phyloP scores from a whole-genome alignment of 2,113 vertebrate species.

The Chloropsis cyanopogon region DNA sequence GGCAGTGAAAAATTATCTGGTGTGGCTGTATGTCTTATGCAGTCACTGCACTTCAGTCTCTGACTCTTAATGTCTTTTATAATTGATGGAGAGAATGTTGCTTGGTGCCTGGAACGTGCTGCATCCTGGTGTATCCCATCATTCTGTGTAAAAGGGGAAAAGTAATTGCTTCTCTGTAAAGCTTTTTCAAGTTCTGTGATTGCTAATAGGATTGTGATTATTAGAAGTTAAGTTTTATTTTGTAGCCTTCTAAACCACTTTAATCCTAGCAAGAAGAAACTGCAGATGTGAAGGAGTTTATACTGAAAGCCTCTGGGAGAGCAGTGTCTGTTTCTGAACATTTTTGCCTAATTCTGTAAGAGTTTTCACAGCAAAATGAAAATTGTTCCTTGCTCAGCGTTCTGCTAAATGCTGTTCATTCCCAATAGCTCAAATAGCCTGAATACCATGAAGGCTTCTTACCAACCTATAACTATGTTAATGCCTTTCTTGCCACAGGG shows the following conservation, averaged over 20 bases:
- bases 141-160: neutral
- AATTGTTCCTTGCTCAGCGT: neutral
- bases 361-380: neutral
- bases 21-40: neutral
- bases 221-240: neutral
- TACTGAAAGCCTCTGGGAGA: neutral
- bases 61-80: neutral
- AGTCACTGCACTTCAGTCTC: neutral
- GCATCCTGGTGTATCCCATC: neutral
- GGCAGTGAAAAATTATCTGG: neutral
- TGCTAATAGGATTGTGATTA: neutral
- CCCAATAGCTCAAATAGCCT: neutral
- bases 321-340: neutral
- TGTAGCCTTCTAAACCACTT: neutral
- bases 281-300: neutral
- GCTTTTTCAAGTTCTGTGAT: neutral
- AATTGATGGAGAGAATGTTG: neutral
- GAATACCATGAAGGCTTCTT: neutral
- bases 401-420: neutral
- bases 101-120: neutral
- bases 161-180: neutral
- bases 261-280: neutral
- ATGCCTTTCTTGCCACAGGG: neutral
- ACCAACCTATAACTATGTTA: neutral
- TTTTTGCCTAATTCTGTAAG: neutral